Conservation (phyloP, 1,140 invertebrate genomes). For the Drosophila simulans region DNA sequence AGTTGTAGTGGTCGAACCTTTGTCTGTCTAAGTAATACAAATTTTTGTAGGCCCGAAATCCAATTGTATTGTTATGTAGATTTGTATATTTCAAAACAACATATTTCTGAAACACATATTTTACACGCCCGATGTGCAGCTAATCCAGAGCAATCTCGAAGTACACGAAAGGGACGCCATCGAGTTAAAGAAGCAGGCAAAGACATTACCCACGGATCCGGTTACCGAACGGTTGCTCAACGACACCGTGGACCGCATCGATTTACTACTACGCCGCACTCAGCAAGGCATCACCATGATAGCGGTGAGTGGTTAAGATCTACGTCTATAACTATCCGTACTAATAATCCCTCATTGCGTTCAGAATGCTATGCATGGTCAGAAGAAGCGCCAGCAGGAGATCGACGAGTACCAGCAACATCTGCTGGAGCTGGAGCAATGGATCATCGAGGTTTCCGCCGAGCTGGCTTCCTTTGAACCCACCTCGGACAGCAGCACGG, state of each 20-base stretch:
- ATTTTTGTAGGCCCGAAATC: conserved; percentile 28
- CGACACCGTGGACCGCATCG: conserved; percentile 76
- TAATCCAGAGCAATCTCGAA: conserved; percentile 83
- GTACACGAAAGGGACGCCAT: conserved; percentile 73
- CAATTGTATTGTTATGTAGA: background rate
- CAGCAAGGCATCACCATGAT: conserved; percentile 83
- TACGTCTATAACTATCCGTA: background rate
- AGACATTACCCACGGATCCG: conserved; percentile 71
- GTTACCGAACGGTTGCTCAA: conserved; percentile 74
- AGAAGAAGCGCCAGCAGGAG: conserved; percentile 86
- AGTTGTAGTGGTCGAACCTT: conserved; percentile 47
- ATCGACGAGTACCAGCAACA: conserved; percentile 87
- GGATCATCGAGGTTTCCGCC: conserved; percentile 85
- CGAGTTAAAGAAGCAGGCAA: conserved; percentile 63
- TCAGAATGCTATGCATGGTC: conserved; percentile 85
- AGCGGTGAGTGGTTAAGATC: conserved; percentile 56
- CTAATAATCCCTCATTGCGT: conserved; percentile 9
- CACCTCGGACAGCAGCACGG: conserved; percentile 64
- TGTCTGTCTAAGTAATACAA: conserved; percentile 31
- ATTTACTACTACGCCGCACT: conserved; percentile 73
- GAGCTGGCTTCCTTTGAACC: conserved; percentile 71
- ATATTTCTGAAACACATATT: conserved; percentile 18
- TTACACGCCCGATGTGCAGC: conserved; percentile 47
- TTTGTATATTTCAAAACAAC: background rate
- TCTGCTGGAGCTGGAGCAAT: conserved; percentile 87